These are phyloP conservation scores for Haemorhous mexicanus DNA, from an alignment of 2,113 vertebrate genomes.

Conservation along the genomic window DNA sequence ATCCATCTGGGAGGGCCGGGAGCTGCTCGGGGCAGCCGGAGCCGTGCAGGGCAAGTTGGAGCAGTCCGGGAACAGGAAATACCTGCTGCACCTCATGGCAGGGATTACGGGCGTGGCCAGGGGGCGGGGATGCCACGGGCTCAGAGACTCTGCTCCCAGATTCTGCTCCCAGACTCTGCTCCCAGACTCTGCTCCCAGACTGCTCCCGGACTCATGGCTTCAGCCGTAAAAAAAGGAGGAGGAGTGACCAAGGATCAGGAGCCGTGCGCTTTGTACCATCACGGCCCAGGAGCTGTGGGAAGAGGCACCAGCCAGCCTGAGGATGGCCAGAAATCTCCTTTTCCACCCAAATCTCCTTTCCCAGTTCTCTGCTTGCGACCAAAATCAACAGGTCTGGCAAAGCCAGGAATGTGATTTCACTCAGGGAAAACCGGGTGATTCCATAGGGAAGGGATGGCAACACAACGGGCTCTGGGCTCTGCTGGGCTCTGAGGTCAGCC, in stretches of 20 bases:
- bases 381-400: fast-evolving
- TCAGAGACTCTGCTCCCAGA: not conserved
- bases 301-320: too few species aligned
- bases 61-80: constrained; percentile 5
- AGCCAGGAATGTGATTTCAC: not conserved
- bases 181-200: not conserved
- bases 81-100: not conserved
- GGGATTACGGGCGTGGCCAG: not conserved
- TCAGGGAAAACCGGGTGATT: fast-evolving
- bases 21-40: not conserved
- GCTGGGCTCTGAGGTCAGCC: not conserved
- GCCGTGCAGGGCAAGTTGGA: not conserved
- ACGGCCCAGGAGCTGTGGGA: fast-evolving
- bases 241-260: not conserved
- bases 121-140: not conserved
- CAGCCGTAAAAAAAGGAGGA: not conserved
- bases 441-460: fast-evolving
- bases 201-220: not conserved
- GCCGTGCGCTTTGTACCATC: not conserved
- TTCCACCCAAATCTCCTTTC: not conserved
- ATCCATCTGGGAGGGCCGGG: not conserved
- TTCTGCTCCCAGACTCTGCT: not conserved
- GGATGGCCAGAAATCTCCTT: not conserved
- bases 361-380: fast-evolving
- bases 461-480: fast-evolving